Conservation (phyloP, 2,888 invertebrate species). For the Antheraea yamamai region DNA sequence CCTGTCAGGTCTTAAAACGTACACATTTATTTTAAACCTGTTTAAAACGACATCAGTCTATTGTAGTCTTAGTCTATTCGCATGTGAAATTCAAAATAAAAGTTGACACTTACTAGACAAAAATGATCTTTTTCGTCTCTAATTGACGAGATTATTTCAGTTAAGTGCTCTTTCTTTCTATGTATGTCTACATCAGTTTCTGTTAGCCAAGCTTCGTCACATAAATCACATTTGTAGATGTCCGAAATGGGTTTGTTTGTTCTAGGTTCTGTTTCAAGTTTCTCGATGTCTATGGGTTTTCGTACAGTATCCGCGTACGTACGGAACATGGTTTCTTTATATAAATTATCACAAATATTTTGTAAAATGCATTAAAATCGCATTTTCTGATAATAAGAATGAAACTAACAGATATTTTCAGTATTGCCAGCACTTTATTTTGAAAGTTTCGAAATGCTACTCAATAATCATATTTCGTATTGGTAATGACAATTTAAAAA, state of each 20-base stretch:
- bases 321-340: slow-evolving; percentile 15
- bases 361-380: background rate
- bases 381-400: too few relatives aligned
- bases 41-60: too few relatives aligned
- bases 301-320: slow-evolving; percentile 1
- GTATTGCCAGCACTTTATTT: too few relatives aligned
- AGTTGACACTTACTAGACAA: slow-evolving; percentile 30
- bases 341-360: background rate
- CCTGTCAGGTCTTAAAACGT: too few relatives aligned
- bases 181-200: slow-evolving; percentile 59
- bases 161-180: slow-evolving; percentile 37
- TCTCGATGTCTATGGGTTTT: background rate
- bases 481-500: too few relatives aligned
- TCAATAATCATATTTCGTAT: too few relatives aligned
- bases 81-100: background rate
- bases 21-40: too few relatives aligned
- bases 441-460: too few relatives aligned
- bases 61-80: too few relatives aligned
- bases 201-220: slow-evolving; percentile 42
- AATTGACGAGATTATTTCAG: background rate
- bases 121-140: slow-evolving; percentile 20
- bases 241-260: background rate
- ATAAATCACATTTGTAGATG: slow-evolving; percentile 41
- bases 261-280: background rate
- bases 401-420: too few relatives aligned